Base-by-base conservation (phyloP, 2,797 vertebrate species). In the Iguana delicatissima region DNA sequence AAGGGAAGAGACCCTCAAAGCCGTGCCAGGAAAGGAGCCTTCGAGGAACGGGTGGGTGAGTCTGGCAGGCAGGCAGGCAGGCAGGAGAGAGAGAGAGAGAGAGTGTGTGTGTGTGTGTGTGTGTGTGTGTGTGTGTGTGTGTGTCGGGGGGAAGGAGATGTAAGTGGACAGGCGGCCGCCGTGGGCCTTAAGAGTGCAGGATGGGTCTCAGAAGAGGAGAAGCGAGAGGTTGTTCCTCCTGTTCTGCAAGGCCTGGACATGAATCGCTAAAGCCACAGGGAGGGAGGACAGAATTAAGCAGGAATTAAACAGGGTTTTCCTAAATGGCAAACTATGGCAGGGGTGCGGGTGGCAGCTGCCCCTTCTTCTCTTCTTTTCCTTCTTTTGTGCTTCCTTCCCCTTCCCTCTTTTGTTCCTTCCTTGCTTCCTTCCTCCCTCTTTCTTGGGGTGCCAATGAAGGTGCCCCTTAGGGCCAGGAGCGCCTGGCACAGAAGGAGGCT, bases 401-500 rank as follows among this genome's bases (percentile, higher is more conserved):
- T 67, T 8, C 18, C 7, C 38, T 64, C 22, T 0, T n/a, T 42
- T 0, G 57, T 13, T 32, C 22, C 32, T 29, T 3, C 1, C 1
- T 26, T 10, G 38, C 73, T 29, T 13, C 22, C 4, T 29, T 1
- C 18, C 42, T 12, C 14, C 16, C 16, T 46, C 42, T 46, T 46
- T 46, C 42, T 46, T 46, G 4, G 42, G 42, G 42, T 46, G 42
- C 42, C 42, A 3, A 4, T 46, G 42, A 4, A 46, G 42, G 42
- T 46, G 42, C 42, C 42, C 42, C 42, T 46, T 4, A 46, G 42
- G 42, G 42, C 42, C 42, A 42, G 42, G 42, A 42, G 42, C 42
- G 42, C 42, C 42, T 42, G 42, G 42, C 42, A 46, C 42, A 46
- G 42, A 46, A 46, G 42, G 42, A 46, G 42, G 42, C 42, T 4